phyloP scores from a whole-genome alignment of 1,140 invertebrate genomes.

The Caerostris extrusa region DNA sequence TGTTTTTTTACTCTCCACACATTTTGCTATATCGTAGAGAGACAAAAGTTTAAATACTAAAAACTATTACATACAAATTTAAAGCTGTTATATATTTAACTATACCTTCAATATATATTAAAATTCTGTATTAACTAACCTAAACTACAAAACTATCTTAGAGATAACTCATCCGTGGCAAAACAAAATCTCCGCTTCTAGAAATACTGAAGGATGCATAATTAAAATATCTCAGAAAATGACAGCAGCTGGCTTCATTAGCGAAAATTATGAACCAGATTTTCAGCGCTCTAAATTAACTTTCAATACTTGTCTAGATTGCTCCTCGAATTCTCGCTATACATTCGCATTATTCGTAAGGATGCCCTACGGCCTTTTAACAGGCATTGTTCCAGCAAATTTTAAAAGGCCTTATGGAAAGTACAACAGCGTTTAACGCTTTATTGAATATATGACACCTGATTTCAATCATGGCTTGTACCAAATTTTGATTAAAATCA shows the following conservation, averaged over 20 bases:
- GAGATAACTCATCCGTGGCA: background rate
- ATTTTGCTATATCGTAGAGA: too few species aligned
- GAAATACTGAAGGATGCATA: background rate
- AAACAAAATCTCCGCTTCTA: background rate
- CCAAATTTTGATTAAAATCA: background rate
- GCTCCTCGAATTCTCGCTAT: background rate
- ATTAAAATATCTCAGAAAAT: constrained; percentile 11
- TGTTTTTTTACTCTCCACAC: too few species aligned
- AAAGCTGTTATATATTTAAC: too few species aligned
- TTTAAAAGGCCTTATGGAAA: background rate
- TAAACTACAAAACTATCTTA: too few species aligned
- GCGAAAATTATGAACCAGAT: background rate
- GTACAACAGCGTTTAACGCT: background rate
- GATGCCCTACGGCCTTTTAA: background rate
- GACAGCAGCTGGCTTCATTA: background rate
- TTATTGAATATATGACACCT: background rate
- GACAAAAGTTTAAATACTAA: too few species aligned
- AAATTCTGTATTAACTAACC: too few species aligned
- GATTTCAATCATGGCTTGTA: background rate
- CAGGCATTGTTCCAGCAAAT: background rate
- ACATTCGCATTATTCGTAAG: background rate
- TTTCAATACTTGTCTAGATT: background rate
- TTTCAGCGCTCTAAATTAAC: background rate
- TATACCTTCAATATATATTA: too few species aligned
- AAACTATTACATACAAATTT: too few species aligned